Percentiles rank a stretch among this genome's conserved stretches.
Conservation (phyloP, 2,113 vertebrate genomes). For the Seriola rivoliana region DNA sequence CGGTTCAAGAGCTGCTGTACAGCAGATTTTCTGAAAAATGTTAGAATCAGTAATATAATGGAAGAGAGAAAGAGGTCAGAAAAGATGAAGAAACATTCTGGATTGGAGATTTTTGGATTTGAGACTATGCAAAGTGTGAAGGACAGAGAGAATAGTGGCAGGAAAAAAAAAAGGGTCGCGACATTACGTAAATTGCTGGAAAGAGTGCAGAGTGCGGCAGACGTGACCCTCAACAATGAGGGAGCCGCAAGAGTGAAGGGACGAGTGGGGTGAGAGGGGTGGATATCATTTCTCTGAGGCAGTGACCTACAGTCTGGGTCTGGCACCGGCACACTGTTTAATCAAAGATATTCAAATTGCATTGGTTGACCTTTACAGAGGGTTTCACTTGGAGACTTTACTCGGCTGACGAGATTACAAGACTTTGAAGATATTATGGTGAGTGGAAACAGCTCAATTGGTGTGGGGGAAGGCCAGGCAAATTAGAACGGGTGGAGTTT, state of each 20-base stretch:
- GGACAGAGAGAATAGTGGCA: conserved; percentile 3
- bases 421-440: conserved; percentile 64
- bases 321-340: conserved; percentile 59
- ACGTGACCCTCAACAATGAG: conserved; percentile 49
- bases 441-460: conserved; percentile 13
- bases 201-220: conserved; percentile 28
- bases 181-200: conserved; percentile 47
- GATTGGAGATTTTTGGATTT: background rate
- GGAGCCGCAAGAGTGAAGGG: conserved; percentile 21
- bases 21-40: background rate
- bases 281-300: conserved; percentile 69
- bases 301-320: conserved; percentile 71
- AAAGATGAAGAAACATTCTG: background rate
- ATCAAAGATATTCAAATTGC: conserved; percentile 81
- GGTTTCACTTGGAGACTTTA: conserved; percentile 63
- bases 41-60: conserved; percentile 12
- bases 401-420: conserved; percentile 48
- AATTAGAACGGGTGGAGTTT: conserved; percentile 30
- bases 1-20: conserved; percentile 9
- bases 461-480: conserved; percentile 11
- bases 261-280: conserved; percentile 56
- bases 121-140: conserved; percentile 3
- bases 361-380: conserved; percentile 73
- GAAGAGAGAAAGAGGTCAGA: background rate
- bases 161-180: conserved; percentile 19